Evolutionary conservation across 2,797 vertebrate species (phyloP).

Genomic region (Acipenser oxyrinchus): DNA sequence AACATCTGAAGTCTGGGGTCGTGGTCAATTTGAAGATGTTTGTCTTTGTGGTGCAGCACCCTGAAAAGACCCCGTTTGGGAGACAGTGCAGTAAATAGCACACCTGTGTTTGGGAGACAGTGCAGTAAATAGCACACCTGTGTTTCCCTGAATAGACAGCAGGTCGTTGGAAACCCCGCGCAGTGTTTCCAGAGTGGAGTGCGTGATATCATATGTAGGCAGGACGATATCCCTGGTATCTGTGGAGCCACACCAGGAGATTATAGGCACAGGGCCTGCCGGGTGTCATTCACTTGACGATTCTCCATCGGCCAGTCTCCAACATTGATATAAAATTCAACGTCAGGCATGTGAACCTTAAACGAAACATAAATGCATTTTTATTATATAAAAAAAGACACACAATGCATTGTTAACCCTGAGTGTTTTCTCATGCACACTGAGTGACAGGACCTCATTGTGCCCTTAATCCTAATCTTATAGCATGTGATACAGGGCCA

Average conservation of each 20-base stretch:
- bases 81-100: no score
- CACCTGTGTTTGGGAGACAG: no score
- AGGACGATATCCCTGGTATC: conserved; percentile 81
- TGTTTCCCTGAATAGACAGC: conserved; percentile 85
- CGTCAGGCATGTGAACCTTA: conserved; percentile 75
- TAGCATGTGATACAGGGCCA: no score
- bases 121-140: conserved; percentile 52
- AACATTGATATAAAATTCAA: conserved; percentile 88
- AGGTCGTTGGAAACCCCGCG: conserved; percentile 88
- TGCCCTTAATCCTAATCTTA: no score
- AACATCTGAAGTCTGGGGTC: no score
- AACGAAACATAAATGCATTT: neutral
- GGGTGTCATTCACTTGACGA: conserved; percentile 56
- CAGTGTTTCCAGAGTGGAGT: conserved; percentile 82
- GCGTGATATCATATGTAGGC: conserved; percentile 85
- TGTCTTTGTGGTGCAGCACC: no score
- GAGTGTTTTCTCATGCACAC: no score
- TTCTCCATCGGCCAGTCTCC: conserved; percentile 88
- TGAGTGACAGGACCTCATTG: no score
- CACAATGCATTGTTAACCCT: neutral
- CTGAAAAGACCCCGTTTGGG: no score
- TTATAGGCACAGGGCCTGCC: conserved; percentile 61
- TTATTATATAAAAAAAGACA: neutral
- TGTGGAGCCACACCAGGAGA: conserved; percentile 87
- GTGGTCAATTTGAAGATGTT: no score